These are phyloP conservation scores for Nettapus auritus DNA, from an alignment of 2,113 vertebrate genomes.

Conservation along the genomic window DNA sequence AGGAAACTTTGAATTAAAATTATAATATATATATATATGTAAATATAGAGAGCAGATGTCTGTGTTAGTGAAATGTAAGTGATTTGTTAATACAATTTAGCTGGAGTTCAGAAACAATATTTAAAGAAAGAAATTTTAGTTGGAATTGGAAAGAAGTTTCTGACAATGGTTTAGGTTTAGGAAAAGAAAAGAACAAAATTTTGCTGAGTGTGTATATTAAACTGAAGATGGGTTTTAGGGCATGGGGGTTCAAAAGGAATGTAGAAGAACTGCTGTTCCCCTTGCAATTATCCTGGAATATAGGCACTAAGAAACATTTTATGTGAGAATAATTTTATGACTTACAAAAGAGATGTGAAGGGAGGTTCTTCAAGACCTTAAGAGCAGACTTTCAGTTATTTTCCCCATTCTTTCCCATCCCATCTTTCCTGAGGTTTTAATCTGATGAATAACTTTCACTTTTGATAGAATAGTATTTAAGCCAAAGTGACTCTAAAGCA, in stretches of 20 bases:
- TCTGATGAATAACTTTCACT: neutral
- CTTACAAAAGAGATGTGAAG: neutral
- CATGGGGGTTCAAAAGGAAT: rapidly evolving
- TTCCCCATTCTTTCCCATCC: neutral
- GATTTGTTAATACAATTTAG: neutral
- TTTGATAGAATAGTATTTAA: neutral
- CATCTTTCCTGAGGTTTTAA: rapidly evolving
- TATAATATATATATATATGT: too few relatives aligned
- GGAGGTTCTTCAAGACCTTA: neutral
- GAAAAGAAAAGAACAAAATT: neutral
- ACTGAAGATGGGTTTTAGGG: neutral
- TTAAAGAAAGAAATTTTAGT: neutral
- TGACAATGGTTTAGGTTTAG: neutral
- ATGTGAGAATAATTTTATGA: neutral
- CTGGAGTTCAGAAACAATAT: neutral
- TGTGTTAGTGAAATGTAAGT: neutral
- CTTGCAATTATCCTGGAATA: neutral
- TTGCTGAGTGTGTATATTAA: neutral
- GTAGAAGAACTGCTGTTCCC: neutral
- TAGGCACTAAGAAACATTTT: neutral
- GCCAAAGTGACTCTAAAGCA: neutral
- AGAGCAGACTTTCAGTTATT: neutral
- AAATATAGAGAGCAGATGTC: neutral
- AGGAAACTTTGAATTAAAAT: neutral
- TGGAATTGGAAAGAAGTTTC: neutral